Percentiles rank a stretch among this genome's conserved stretches.
Conservation (phyloP, 1,140 invertebrate genomes). For the Rhynchophorus ferrugineus region DNA sequence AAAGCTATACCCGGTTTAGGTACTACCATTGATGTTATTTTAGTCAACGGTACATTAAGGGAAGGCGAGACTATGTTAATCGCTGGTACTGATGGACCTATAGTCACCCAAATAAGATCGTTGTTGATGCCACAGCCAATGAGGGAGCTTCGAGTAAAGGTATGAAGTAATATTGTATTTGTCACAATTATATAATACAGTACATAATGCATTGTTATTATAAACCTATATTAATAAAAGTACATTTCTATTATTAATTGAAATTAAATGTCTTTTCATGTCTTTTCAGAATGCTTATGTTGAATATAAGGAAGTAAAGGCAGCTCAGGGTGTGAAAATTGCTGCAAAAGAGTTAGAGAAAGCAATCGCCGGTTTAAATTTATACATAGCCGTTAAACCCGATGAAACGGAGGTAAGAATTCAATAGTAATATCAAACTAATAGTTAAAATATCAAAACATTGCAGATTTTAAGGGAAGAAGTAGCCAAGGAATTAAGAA, state of each 20-base stretch:
- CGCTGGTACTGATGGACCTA: conserved; percentile 96
- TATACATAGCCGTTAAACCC: conserved; percentile 79
- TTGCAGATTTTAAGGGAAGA: conserved; percentile 40
- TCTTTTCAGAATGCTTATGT: conserved; percentile 86
- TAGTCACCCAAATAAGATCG: conserved; percentile 95
- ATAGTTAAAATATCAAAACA: conserved; percentile 42
- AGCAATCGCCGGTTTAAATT: conserved; percentile 87
- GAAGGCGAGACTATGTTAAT: conserved; percentile 93
- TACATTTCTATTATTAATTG: too few species aligned
- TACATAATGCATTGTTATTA: too few species aligned
- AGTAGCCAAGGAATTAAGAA: conserved; percentile 65
- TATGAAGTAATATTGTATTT: conserved; percentile 38
- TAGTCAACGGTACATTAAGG: conserved; percentile 88
- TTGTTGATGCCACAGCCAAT: conserved; percentile 96
- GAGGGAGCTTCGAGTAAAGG: conserved; percentile 96
- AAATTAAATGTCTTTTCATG: too few species aligned
- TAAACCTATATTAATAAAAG: too few species aligned
- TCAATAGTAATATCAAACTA: background rate
- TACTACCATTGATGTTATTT: conserved; percentile 97
- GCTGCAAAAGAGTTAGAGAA: conserved; percentile 97
- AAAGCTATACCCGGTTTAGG: conserved; percentile 96
- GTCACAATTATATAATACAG: too few species aligned
- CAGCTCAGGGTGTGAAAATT: conserved; percentile 97
- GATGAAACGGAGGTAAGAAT: conserved; percentile 81
- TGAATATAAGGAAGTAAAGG: conserved; percentile 90